These are phyloP conservation scores for Drosophila ustulata DNA, from an alignment of 2,888 invertebrate species.

Conservation along the genomic window DNA sequence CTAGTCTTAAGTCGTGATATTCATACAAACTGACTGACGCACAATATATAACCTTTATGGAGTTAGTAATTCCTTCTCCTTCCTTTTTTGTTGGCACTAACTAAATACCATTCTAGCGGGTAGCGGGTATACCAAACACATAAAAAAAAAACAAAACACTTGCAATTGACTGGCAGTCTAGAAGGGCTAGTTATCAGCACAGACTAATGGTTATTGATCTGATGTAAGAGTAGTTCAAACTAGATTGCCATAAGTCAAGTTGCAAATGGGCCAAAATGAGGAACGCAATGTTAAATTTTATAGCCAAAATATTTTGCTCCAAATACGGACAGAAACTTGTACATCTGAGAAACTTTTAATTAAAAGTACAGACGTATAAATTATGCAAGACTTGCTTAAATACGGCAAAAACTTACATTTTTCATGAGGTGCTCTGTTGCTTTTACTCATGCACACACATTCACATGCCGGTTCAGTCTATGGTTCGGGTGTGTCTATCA, in stretches of 20 bases:
- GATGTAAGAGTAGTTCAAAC: constrained; percentile 10
- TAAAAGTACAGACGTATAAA: constrained; percentile 75
- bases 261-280: constrained; percentile 23
- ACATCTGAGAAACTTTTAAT: constrained; percentile 74
- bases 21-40: too few relatives aligned
- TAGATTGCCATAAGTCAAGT: constrained; percentile 31
- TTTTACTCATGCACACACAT: constrained; percentile 6
- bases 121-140: too few relatives aligned
- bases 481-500: constrained; percentile 53
- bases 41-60: too few relatives aligned
- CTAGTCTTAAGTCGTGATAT: too few relatives aligned
- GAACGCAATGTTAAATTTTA: constrained; percentile 17
- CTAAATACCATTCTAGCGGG: too few relatives aligned
- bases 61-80: too few relatives aligned
- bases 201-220: constrained; percentile 26
- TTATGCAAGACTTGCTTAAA: constrained; percentile 79
- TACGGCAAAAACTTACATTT: constrained; percentile 81
- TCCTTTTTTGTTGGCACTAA: too few relatives aligned
- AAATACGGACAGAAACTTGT: constrained; percentile 54
- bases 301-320: constrained; percentile 31
- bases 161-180: constrained; percentile 28
- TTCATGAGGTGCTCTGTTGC: constrained; percentile 58
- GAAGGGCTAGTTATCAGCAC: constrained; percentile 34
- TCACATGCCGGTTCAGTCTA: constrained; percentile 3
- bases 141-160: constrained; percentile 33